phyloP scores from a whole-genome alignment of 2,113 vertebrate genomes.

The Oceanites oceanicus region DNA sequence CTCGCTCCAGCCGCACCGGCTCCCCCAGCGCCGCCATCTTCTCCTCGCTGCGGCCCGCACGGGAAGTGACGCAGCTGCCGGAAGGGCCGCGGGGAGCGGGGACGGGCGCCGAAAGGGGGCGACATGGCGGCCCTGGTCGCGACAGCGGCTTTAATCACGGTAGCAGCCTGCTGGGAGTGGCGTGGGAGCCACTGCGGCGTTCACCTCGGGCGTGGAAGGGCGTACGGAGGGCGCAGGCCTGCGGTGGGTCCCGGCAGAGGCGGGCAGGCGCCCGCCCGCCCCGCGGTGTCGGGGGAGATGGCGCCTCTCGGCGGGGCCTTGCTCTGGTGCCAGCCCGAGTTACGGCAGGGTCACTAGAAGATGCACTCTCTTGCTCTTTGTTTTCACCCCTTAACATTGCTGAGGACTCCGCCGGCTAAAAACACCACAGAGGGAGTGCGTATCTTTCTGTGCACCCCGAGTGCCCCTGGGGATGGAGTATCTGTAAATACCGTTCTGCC shows the following conservation, averaged over 20 bases:
- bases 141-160: fast-evolving
- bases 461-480: neutral
- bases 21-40: constrained; percentile 90
- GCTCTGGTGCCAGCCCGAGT: no score
- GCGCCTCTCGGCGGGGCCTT: fast-evolving
- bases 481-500: neutral
- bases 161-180: fast-evolving
- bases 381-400: fast-evolving
- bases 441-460: fast-evolving
- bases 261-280: neutral
- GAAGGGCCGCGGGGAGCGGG: neutral
- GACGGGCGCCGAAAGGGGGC: fast-evolving
- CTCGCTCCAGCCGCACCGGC: constrained; percentile 90
- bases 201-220: fast-evolving
- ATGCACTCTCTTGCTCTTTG: no score
- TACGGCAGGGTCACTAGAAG: neutral
- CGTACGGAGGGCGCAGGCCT: fast-evolving
- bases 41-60: neutral
- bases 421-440: fast-evolving
- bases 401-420: neutral
- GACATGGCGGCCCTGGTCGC: fast-evolving
- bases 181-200: fast-evolving
- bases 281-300: fast-evolving
- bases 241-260: neutral
- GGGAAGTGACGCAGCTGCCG: constrained; percentile 58